Conservation (phyloP, 2,113 vertebrate species). For the Pluvialis apricaria region DNA sequence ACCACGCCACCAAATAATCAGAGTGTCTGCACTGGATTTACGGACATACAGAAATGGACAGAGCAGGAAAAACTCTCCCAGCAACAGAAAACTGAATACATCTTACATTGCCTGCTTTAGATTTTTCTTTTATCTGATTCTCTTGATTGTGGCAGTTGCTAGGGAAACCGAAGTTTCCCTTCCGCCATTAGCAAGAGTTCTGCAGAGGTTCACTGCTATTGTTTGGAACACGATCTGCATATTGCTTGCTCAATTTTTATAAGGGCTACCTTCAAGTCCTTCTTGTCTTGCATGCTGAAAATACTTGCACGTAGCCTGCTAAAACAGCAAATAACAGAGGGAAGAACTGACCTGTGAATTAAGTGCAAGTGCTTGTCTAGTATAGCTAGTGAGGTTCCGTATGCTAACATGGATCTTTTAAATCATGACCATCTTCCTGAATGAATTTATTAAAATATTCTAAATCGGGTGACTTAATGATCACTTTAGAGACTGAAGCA, state of each 20-base stretch:
- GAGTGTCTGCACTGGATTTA: neutral
- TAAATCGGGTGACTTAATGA: neutral
- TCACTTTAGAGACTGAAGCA: neutral
- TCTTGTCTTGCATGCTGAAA: neutral
- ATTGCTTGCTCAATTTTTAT: neutral
- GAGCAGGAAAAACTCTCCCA: neutral
- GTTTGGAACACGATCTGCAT: neutral
- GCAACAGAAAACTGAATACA: neutral
- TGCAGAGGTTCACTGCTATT: neutral
- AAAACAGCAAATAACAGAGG: neutral
- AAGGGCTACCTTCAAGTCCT: neutral
- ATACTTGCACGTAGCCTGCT: neutral
- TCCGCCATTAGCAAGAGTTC: neutral
- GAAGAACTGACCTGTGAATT: neutral
- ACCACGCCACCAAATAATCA: neutral
- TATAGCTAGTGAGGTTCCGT: neutral
- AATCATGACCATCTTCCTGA: neutral
- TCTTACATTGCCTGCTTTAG: neutral
- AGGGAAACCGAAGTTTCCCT: slow-evolving; percentile 38
- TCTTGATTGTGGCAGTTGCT: slow-evolving; percentile 34
- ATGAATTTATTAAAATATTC: neutral
- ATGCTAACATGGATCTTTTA: neutral
- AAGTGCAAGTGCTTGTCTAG: neutral
- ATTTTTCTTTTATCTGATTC: neutral
- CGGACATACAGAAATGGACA: neutral